Base-by-base conservation (phyloP, 2,888 invertebrate genomes). In the Lucinisca nassula region DNA sequence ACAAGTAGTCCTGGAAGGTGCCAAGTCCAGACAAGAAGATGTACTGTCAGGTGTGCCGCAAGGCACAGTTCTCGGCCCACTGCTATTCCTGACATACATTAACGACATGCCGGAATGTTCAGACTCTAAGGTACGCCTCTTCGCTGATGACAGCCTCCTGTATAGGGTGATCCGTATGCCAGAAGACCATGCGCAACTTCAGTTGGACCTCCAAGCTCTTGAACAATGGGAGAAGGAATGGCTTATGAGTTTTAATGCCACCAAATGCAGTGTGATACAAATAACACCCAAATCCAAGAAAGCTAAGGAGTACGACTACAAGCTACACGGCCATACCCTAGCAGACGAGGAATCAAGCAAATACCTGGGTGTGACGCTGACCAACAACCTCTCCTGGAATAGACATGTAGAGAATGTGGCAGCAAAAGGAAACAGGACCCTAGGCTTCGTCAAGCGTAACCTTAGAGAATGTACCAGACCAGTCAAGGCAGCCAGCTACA, bases 31-130 rank as follows among this genome's bases (percentile, higher is more conserved):
- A 10, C 67, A 67, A 67, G 67, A 35, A 67, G 67, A 67, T 67
- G 81, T 81, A 12, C 67, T 35, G 38, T 81, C 81, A 0, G 77
- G 85, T 2, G 74, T 85, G 24, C 78, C 73, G 21, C 74, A 78
- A 37, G 67, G 82, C n/a, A 81, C 85, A 0, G 78, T 85, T 17
- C 77, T 85, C 1, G 74, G 85, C 49, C 78, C 85, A 0, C 10
- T 79, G 1, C 38, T 78, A 4, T 85, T 85, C 55, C 35, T 85
- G 10, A 74, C 73, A 55, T 79, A 81, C 24, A 85, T 81, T 12
- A 85, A 81, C 55, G 72, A 85, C 61, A 72, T 81, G 45, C 78
- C 85, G 97, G 51, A 82, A 21, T 30, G 51, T 14, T 61, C 61
- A 61, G 30, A 27, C 30, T 30, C 24, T 61, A 24, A 61, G 61